Evolutionary conservation across 1,140 invertebrate genomes (phyloP).

Genomic region (Drosophila oshimai): DNA sequence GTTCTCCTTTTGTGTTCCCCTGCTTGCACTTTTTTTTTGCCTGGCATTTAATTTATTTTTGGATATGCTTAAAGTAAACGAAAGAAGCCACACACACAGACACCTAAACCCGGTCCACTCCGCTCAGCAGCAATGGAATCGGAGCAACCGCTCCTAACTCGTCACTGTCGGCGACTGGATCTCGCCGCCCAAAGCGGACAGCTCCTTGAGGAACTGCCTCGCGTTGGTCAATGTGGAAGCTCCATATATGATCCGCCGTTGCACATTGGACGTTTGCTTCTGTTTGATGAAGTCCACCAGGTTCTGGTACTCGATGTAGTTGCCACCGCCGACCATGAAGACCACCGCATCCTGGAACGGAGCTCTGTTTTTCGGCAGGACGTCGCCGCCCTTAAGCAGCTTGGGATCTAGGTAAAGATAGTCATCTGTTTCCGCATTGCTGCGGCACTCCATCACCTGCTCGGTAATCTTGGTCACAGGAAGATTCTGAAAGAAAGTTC

Average conservation of each 20-base stretch:
- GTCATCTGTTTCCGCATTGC: conserved; percentile 91
- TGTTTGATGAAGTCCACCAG: conserved; percentile 96
- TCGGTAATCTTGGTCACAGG: conserved; percentile 96
- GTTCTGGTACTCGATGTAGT: conserved; percentile 99
- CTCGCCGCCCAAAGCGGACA: conserved; percentile 89
- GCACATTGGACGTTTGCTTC: conserved; percentile 88
- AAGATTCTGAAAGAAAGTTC: conserved; percentile 87
- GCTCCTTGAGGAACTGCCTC: conserved; percentile 95
- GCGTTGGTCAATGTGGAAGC: conserved; percentile 96
- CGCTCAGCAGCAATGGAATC: conserved; percentile 63
- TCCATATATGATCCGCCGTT: conserved; percentile 96
- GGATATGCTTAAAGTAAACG: conserved; percentile 72
- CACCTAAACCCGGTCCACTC: conserved; percentile 21
- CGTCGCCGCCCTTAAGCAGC: conserved; percentile 89
- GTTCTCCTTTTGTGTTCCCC: conserved; percentile 16
- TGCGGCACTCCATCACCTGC: conserved; percentile 94
- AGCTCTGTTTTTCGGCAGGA: conserved; percentile 86
- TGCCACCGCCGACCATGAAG: conserved; percentile 98
- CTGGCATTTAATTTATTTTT: conserved; percentile 78
- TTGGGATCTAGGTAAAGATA: conserved; percentile 97
- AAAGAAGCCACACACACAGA: conserved; percentile 56
- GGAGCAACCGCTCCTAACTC: conserved; percentile 68
- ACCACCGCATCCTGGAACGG: conserved; percentile 95
- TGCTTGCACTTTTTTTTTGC: conserved; percentile 41
- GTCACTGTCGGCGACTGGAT: conserved; percentile 83